Evolutionary conservation across 35 echinoderm and acorn worm species (phyloP).

Genomic region (Anneissia japonica): DNA sequence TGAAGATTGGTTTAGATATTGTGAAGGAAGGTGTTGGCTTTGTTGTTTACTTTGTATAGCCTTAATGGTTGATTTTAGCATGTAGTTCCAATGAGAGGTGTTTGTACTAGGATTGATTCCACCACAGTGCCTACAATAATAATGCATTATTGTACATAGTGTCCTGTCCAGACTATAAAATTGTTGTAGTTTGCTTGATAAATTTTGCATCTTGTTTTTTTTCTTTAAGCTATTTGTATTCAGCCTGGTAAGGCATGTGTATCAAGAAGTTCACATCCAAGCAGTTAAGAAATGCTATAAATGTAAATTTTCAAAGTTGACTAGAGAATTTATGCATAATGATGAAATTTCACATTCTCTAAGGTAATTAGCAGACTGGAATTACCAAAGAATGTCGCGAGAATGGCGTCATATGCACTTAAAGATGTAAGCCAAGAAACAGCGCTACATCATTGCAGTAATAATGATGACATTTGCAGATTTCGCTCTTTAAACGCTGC

Average conservation of each 20-base stretch:
- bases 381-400: neutral
- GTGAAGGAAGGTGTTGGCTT: neutral
- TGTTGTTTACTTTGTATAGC: neutral
- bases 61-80: neutral
- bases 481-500: no score
- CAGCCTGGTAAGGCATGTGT: neutral
- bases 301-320: neutral
- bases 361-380: neutral
- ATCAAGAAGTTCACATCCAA: neutral
- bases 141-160: no score
- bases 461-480: no score
- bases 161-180: no score
- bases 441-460: neutral
- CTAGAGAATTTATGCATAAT: neutral
- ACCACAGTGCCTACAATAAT: neutral
- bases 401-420: neutral
- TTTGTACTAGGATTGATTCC: neutral
- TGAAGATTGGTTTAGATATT: neutral
- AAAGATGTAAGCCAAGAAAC: neutral
- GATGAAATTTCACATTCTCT: neutral
- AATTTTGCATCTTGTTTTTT: no score
- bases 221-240: neutral
- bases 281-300: neutral
- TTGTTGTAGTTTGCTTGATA: no score
- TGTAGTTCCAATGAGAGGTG: neutral